A percentile compares a stretch with the other conserved stretches of the same genome.
phyloP scores from a whole-genome alignment of 2,888 invertebrate genomes.

The Phymatocera aterrima region DNA sequence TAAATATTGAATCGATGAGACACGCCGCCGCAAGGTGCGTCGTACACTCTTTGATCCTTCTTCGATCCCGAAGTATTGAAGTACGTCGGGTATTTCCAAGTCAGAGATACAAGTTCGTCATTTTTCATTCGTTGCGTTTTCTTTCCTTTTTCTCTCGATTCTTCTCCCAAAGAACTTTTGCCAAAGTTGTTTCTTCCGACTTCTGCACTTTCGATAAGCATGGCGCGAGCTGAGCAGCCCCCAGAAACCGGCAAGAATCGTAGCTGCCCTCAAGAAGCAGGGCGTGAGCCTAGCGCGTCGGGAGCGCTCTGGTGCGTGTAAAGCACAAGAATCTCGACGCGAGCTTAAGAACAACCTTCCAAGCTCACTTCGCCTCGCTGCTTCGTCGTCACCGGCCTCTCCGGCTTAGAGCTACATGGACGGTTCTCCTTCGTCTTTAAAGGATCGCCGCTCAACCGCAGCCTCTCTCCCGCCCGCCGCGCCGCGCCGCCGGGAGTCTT shows the following conservation, averaged over 20 bases:
- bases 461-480: too few species aligned
- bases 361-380: neutral
- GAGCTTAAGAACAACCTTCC: slow-evolving; percentile 8
- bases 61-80: neutral
- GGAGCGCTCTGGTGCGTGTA: slow-evolving; percentile 35
- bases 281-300: slow-evolving; percentile 10
- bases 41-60: slow-evolving; percentile 7
- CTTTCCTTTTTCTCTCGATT: neutral
- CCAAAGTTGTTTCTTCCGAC: neutral
- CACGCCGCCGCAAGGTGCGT: too few species aligned
- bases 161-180: neutral
- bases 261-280: neutral
- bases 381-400: neutral
- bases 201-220: slow-evolving; percentile 16
- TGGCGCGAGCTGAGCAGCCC: neutral
- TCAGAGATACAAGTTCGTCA: neutral
- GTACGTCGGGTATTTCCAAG: neutral
- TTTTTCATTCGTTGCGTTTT: neutral
- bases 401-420: neutral
- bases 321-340: slow-evolving; percentile 22
- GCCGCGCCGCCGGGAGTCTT: too few species aligned
- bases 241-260: neutral
- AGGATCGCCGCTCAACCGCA: slow-evolving; percentile 19
- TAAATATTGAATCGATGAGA: too few species aligned
- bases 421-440: slow-evolving; percentile 23